These are phyloP conservation scores for Copidosoma aretas DNA, from an alignment of 2,888 invertebrate species.

Conservation along the genomic window DNA sequence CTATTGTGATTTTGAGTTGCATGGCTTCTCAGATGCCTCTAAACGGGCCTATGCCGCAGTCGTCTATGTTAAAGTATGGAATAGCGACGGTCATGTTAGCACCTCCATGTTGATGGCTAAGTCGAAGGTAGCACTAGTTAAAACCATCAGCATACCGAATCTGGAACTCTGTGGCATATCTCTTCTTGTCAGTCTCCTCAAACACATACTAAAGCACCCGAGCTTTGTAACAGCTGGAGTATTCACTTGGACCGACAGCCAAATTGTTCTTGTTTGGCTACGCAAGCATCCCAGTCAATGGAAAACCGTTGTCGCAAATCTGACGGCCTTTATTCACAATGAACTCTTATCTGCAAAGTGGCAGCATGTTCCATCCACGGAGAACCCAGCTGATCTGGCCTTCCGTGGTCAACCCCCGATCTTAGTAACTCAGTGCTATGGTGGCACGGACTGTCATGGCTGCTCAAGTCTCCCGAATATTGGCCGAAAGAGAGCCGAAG, in stretches of 20 bases:
- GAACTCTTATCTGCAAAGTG: background rate
- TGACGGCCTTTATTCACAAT: background rate
- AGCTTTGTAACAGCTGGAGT: background rate
- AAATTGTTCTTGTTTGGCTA: background rate
- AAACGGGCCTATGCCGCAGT: background rate
- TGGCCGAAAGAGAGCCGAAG: background rate
- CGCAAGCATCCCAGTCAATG: background rate
- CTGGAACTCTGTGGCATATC: background rate
- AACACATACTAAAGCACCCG: too few species aligned
- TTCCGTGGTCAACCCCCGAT: background rate
- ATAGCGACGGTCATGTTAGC: background rate
- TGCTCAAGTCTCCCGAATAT: background rate
- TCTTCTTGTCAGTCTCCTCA: background rate
- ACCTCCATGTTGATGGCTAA: background rate
- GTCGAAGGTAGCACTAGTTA: background rate
- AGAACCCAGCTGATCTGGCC: background rate
- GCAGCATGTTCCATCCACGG: background rate
- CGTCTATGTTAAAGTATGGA: background rate
- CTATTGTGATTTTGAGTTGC: background rate
- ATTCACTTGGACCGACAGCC: background rate
- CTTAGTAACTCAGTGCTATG: background rate
- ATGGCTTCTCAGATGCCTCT: background rate
- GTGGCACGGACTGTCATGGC: background rate
- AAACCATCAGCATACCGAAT: background rate
- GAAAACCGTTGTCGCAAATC: background rate